Conservation (phyloP, 1,140 invertebrate genomes). For the Hetaerina americana region DNA sequence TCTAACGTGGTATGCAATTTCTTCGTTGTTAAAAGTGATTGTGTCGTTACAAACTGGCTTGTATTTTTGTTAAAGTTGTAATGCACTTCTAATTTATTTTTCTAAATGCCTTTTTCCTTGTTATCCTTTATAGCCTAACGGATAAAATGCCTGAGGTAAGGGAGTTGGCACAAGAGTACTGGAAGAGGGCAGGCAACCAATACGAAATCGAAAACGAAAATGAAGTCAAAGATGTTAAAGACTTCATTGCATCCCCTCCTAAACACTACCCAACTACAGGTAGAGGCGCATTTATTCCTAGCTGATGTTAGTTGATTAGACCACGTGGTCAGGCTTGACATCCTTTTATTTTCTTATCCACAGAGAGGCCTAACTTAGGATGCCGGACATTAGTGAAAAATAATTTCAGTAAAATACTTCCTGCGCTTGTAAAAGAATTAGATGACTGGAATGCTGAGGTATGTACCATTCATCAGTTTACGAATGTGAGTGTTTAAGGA, state of each 20-base stretch:
- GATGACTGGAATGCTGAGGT: slow-evolving; percentile 47
- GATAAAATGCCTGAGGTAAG: slow-evolving; percentile 54
- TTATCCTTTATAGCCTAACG: slow-evolving; percentile 34
- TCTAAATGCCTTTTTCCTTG: not conserved
- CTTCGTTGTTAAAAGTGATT: slow-evolving; percentile 1
- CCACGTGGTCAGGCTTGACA: not conserved
- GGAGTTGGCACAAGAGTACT: slow-evolving; percentile 40
- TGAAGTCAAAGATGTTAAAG: slow-evolving; percentile 57
- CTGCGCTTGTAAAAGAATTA: slow-evolving; percentile 50
- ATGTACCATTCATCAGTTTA: not conserved
- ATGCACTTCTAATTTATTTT: no score
- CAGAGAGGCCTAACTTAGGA: slow-evolving; percentile 58
- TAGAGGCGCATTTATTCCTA: slow-evolving; percentile 20
- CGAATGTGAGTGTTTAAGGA: not conserved
- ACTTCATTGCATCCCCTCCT: slow-evolving; percentile 42
- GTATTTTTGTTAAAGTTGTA: no score
- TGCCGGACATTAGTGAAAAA: slow-evolving; percentile 56
- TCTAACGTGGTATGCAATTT: slow-evolving; percentile 42
- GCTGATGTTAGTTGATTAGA: not conserved
- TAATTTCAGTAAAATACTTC: slow-evolving; percentile 50
- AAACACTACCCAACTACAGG: slow-evolving; percentile 49
- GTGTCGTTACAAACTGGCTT: not conserved
- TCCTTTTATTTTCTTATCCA: slow-evolving; percentile 12
- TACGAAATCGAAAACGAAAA: slow-evolving; percentile 64
- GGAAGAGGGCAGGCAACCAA: slow-evolving; percentile 50